A percentile compares a stretch with the other conserved stretches of the same genome.
Evolutionary conservation across 2,888 invertebrate species (phyloP).

Genomic region (Falcaria lacertinaria): DNA sequence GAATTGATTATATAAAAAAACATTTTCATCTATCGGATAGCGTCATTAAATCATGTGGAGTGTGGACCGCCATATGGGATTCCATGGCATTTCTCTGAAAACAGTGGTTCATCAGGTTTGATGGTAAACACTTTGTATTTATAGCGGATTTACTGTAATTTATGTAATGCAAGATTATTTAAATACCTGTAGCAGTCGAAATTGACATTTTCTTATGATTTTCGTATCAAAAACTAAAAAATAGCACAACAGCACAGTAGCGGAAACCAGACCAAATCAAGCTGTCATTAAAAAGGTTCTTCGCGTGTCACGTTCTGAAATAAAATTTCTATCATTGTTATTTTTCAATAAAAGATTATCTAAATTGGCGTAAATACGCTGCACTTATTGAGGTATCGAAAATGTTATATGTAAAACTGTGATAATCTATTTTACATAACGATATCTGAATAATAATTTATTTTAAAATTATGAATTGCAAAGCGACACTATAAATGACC

Average conservation of each 20-base stretch:
- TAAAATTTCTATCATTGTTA: slow-evolving; percentile 6
- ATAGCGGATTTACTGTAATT: slow-evolving; percentile 26
- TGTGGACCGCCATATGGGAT: slow-evolving; percentile 79
- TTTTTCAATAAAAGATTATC: not conserved
- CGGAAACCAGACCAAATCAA: slow-evolving; percentile 80
- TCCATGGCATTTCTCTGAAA: slow-evolving; percentile 77
- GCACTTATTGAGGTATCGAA: no score
- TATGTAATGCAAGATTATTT: slow-evolving; percentile 30
- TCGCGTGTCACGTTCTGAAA: slow-evolving; percentile 47
- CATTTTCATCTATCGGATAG: slow-evolving; percentile 51
- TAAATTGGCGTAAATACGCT: no score
- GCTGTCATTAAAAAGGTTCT: slow-evolving; percentile 75
- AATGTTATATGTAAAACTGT: no score
- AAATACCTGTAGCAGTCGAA: slow-evolving; percentile 74
- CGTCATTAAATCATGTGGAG: slow-evolving; percentile 77
- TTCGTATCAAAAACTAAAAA: slow-evolving; percentile 69
- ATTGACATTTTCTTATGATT: slow-evolving; percentile 70
- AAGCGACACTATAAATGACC: no score
- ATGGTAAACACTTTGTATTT: slow-evolving; percentile 43
- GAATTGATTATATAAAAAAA: slow-evolving; percentile 33
- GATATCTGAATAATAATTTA: no score
- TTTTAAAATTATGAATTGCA: no score
- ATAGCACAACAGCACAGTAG: slow-evolving; percentile 78
- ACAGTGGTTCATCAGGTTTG: slow-evolving; percentile 65
- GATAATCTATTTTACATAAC: no score